These are phyloP conservation scores for Zoanthus gigantus DNA, from an alignment of 92 coral and sea anemone species.

Conservation along the genomic window DNA sequence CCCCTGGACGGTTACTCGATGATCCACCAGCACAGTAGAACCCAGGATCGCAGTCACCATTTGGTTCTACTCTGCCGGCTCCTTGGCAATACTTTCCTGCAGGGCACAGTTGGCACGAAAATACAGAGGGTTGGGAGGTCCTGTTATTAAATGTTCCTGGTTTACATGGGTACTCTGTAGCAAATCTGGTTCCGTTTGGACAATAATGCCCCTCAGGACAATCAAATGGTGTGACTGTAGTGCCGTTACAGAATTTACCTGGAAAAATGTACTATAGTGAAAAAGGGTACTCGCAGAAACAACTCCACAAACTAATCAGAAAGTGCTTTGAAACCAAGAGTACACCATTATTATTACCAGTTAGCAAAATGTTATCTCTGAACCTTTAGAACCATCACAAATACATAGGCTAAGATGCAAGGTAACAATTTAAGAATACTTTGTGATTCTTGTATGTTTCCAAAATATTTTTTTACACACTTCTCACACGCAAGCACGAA, in stretches of 20 bases:
- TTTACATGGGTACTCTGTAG: slow-evolving; percentile 85
- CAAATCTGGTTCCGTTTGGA: slow-evolving; percentile 82
- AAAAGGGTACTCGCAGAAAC: not conserved
- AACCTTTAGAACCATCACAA: too few species aligned
- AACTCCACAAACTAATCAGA: not conserved
- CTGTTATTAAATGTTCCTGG: slow-evolving; percentile 95
- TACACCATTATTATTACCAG: too few species aligned
- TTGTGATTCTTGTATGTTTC: too few species aligned
- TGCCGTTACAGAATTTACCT: slow-evolving; percentile 94
- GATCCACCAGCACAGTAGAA: slow-evolving; percentile 95
- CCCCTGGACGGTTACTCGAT: slow-evolving; percentile 87
- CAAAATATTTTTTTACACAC: too few species aligned
- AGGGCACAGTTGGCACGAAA: slow-evolving; percentile 86
- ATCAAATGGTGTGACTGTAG: slow-evolving; percentile 75
- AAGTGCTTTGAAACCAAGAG: not conserved
- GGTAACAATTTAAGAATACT: too few species aligned
- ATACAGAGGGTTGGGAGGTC: slow-evolving; percentile 83
- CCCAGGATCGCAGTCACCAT: slow-evolving; percentile 93
- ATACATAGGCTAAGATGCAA: too few species aligned
- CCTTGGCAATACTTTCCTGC: slow-evolving; percentile 97
- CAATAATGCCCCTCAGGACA: slow-evolving; percentile 93
- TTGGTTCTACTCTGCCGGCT: slow-evolving; percentile 76
- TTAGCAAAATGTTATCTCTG: too few species aligned
- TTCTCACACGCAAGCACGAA: too few species aligned
- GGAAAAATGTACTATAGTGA: not conserved